A percentile compares a stretch with the other conserved stretches of the same genome.
Evolutionary conservation across 2,797 vertebrate species (phyloP).

Genomic region (Catamblyrhynchus diadema): DNA sequence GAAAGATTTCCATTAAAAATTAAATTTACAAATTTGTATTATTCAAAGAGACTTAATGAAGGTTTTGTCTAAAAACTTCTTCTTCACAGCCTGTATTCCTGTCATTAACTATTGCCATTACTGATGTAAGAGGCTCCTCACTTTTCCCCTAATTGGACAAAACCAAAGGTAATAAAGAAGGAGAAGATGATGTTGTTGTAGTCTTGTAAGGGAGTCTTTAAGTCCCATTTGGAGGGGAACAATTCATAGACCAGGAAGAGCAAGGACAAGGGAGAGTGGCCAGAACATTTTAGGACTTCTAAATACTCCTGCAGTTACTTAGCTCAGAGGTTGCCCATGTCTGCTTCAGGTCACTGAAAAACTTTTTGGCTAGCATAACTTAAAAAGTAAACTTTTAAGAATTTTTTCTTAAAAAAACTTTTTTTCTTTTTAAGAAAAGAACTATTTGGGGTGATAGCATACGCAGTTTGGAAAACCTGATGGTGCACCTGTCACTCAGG

Average conservation of each 20-base stretch:
- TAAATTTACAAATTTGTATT: neutral
- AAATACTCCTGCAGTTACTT: neutral
- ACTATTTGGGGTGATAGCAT: neutral
- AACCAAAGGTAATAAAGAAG: neutral
- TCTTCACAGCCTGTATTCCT: neutral
- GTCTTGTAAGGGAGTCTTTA: neutral
- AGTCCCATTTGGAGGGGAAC: neutral
- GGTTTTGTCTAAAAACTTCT: neutral
- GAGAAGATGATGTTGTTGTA: neutral
- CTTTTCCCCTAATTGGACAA: neutral
- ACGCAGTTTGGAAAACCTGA: neutral
- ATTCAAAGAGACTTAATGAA: neutral
- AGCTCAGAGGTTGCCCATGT: neutral
- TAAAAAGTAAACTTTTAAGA: too few species aligned
- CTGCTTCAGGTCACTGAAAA: neutral
- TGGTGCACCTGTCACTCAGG: rapidly evolving
- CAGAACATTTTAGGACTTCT: neutral
- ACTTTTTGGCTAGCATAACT: neutral
- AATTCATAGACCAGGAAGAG: neutral
- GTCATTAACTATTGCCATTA: neutral
- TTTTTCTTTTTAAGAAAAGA: too few species aligned
- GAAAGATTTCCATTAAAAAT: neutral
- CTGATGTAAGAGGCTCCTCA: neutral
- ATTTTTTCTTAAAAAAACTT: too few species aligned
- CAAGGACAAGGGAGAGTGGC: neutral